Base-by-base conservation (phyloP, 2,888 invertebrate genomes). In the Camptogramma bilineatum region DNA sequence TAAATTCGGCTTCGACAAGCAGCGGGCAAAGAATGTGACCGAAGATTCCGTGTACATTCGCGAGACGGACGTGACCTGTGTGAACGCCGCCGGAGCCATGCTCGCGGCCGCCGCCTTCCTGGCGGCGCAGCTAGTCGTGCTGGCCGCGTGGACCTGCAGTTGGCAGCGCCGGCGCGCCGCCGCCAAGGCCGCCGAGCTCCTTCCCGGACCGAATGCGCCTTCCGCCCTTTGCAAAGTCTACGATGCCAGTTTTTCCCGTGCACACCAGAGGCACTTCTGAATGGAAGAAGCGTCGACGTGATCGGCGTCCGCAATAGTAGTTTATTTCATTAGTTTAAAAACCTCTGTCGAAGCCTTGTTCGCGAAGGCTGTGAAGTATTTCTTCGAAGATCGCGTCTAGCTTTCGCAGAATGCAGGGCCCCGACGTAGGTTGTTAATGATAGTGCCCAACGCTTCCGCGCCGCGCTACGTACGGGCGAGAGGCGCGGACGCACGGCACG, bases 111-210 rank as follows among this genome's bases (percentile, higher is more conserved):
- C 97, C 39, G 95, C 97, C 47, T 97, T 98, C 93, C 93, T 98
- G 75, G 95, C 97, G 55, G 97, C 96, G 21, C 98, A 98, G 93
- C 94, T 98, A 84, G 96, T 96, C 79, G 95, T 98, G 68, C 96
- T 98, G 74, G 96, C 97, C 53, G 97, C 96, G 70, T 98, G 97
- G 97, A 96, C 97, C 71, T 97, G 97, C 91, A 95, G 97, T 83
- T 97, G 97, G 95, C 97, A 97, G 86, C 94, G 97, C 77, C 94
- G 96, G 83, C 95, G 96, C 78, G 95, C 91, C 94, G 95, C 94
- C 86, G 94, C 87, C 86, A 95, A 90, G 94, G 96, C 90, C 86
- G 94, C 82, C 54, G 95, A 96, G 83, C 94, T 96, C 50, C 95
- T 96, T 17, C 94, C 95, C 52, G 95, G 95, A 72, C 93, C 95